Percentiles rank a stretch among this genome's conserved stretches.
phyloP scores from a whole-genome alignment of 2,113 vertebrate species.

The Albula glossodonta region DNA sequence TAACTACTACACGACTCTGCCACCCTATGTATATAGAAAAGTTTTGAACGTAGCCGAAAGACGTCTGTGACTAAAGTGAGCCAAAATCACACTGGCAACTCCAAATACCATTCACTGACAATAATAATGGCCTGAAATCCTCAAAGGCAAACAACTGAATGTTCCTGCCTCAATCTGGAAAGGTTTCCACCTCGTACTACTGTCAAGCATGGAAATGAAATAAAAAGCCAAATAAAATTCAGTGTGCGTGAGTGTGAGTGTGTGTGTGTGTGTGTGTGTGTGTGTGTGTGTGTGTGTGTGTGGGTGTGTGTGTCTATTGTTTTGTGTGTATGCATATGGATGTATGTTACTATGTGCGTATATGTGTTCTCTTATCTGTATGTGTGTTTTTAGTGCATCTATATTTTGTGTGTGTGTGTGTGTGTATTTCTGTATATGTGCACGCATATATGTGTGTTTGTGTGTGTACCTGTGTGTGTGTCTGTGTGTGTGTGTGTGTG shows the following conservation, averaged over 20 bases:
- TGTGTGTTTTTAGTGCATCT: no score
- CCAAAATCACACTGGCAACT: not conserved
- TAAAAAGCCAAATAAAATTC: not conserved
- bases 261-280: no score
- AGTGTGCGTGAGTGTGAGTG: no score
- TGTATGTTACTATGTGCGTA: no score
- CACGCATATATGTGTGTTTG: slow-evolving; percentile 32
- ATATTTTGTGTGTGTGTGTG: slow-evolving; percentile 37
- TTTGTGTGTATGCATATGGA: no score
- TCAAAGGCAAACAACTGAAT: slow-evolving; percentile 26
- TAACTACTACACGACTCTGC: no score
- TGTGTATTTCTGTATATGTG: slow-evolving; percentile 18
- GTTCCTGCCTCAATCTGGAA: no score
- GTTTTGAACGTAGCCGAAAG: no score
- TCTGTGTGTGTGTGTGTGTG: slow-evolving; percentile 37
- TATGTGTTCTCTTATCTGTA: no score
- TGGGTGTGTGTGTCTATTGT: not conserved
- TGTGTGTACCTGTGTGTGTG: slow-evolving; percentile 39
- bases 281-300: not conserved
- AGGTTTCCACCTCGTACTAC: not conserved
- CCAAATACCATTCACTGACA: not conserved
- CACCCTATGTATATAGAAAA: no score
- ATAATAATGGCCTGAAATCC: not conserved
- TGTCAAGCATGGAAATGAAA: not conserved
- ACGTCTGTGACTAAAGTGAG: not conserved